Evolutionary conservation across 2,797 vertebrate genomes (phyloP), one percentile per base, ranked within the genome.

Genomic region (Kryptolebias ocellatus): DNA sequence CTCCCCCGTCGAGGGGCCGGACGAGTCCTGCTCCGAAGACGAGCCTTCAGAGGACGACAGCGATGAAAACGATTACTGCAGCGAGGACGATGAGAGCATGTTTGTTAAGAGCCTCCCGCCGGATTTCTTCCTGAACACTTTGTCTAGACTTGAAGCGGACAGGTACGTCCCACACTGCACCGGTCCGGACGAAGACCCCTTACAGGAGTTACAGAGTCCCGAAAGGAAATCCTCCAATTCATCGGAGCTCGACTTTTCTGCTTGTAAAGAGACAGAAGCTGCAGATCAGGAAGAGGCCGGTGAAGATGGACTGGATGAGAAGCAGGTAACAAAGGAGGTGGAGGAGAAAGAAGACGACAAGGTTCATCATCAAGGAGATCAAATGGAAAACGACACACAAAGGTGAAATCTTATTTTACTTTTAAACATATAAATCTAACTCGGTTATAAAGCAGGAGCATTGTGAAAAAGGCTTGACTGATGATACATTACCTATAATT

Each of bases 41-140:
- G 90, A 89, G 0, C 75, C 39, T 0, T 70, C 42, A 0, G 80
- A 47, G 6, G 86, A 88, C 0, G 58, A 72, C 4, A 71, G 74
- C 0, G 64, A 78, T 1, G 74, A 73, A 0, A 27, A 74, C 0
- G 63, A 74, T 3, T 87, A 82, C 59, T 88, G 78, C 17, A 83
- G 85, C 0, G 91, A 81, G 0, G 90, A 91, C 2, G 93, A 94
- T 0, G 89, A 92, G 1, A 60, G 64, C 78, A 89, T 93, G 84
- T 91, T 93, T n/a, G 24, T 75, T 15, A 83, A 90, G 77, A 94
- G 93, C 67, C 89, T 95, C 8, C 94, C 94, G 0, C 0, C 75
- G 7, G 70, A 76, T 68, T 79, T 81, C 55, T 74, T 80, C 46
- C 76, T 92, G 20, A 71, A 56, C 1, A 24, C 34, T 3, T 15